Percentiles rank a stretch among this genome's conserved stretches.
phyloP scores from a whole-genome alignment of 2,113 vertebrate species.

The Sinocyclocheilus rhinocerous region DNA sequence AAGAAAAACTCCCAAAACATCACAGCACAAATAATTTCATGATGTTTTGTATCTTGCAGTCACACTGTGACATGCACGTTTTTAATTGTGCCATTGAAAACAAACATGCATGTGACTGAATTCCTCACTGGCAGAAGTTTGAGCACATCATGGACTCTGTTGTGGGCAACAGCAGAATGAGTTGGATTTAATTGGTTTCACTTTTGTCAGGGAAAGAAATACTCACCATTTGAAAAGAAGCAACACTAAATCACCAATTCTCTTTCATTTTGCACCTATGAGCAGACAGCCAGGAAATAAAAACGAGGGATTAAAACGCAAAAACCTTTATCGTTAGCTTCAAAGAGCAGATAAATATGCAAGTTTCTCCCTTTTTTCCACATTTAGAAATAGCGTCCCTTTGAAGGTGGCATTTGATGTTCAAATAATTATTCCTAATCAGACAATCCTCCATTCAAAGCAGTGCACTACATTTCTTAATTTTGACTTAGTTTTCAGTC shows the following conservation, averaged over 20 bases:
- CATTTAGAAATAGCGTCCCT: constrained; percentile 7
- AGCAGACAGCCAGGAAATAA: constrained; percentile 8
- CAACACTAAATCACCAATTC: constrained; percentile 4
- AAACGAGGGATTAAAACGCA: constrained; percentile 25
- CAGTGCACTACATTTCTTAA: constrained; percentile 13
- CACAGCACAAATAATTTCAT: not conserved
- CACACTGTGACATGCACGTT: not conserved
- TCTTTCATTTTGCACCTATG: constrained; percentile 8
- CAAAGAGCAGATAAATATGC: constrained; percentile 36
- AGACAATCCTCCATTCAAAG: constrained; percentile 32
- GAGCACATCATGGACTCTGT: constrained; percentile 12
- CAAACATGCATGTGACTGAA: not conserved
- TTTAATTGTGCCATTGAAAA: not conserved
- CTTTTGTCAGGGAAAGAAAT: constrained; percentile 6
- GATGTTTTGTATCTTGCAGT: not conserved
- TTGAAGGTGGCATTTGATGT: constrained; percentile 40
- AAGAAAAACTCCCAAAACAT: not conserved
- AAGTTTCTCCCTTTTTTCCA: not conserved
- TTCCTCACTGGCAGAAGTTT: not conserved
- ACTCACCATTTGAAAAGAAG: not conserved
- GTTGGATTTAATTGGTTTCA: constrained; percentile 35
- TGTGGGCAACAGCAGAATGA: not conserved
- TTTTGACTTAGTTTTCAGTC: constrained; percentile 4
- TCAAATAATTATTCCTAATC: constrained; percentile 28
- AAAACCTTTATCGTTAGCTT: constrained; percentile 40